A percentile compares a stretch with the other conserved stretches of the same genome.
Conservation (phyloP, 2,888 invertebrate species). For the Synanthedon formicaeformis region DNA sequence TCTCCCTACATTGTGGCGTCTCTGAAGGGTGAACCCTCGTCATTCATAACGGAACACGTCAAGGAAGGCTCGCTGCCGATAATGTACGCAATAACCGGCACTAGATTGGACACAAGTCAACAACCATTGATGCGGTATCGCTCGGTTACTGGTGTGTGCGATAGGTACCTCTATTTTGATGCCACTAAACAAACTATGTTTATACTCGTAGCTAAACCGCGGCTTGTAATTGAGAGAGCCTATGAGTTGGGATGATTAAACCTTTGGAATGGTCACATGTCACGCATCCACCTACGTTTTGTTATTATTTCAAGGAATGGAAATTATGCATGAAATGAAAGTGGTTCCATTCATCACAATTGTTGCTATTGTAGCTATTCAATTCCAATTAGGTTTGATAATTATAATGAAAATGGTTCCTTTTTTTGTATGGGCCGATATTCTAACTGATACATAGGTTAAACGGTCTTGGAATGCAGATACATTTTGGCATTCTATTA, state of each 20-base stretch:
- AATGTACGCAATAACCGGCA: conserved; percentile 9
- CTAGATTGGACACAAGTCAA: conserved; percentile 3
- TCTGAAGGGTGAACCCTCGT: conserved; percentile 27
- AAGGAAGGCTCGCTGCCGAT: conserved; percentile 9
- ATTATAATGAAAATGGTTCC: too few relatives aligned
- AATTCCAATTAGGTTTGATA: too few relatives aligned
- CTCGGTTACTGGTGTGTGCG: conserved; percentile 1
- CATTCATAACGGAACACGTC: conserved; percentile 22
- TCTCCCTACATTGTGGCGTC: conserved; percentile 18
- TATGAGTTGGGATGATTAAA: too few relatives aligned
- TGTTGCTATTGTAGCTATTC: too few relatives aligned
- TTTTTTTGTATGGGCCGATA: too few relatives aligned
- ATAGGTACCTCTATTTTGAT: neutral
- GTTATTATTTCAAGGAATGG: neutral
- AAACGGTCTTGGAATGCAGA: too few relatives aligned
- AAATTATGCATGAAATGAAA: neutral
- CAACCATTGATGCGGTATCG: conserved; percentile 3
- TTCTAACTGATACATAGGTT: too few relatives aligned
- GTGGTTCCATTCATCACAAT: conserved; percentile 2
- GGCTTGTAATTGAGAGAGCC: too few relatives aligned
- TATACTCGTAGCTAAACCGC: too few relatives aligned
- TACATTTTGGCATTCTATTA: too few relatives aligned
- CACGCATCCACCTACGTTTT: neutral
- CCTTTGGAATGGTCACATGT: too few relatives aligned
- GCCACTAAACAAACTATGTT: neutral